Percentiles rank a stretch among this genome's conserved stretches.
Evolutionary conservation across 92 coral and sea anemone species (phyloP).

Genomic region (Zoanthus sociatus): DNA sequence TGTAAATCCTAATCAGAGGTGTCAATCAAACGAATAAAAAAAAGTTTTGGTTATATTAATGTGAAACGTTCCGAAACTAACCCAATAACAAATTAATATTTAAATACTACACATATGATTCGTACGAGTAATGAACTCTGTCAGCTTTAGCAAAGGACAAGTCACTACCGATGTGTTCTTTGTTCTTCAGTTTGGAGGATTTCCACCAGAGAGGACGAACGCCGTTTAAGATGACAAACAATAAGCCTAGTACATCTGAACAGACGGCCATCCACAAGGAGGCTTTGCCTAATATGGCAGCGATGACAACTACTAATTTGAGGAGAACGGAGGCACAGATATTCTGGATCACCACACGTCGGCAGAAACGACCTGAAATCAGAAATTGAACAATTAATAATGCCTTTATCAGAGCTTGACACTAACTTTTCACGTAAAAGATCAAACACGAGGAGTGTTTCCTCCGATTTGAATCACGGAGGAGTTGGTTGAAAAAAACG

Average conservation of each 20-base stretch:
- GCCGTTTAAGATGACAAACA: slow-evolving; percentile 88
- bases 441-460: no score
- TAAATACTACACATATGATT: slow-evolving; percentile 40
- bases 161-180: slow-evolving; percentile 44
- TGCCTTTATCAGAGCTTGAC: no score
- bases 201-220: slow-evolving; percentile 92
- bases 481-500: no score
- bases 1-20: no score
- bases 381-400: background rate
- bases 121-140: slow-evolving; percentile 51
- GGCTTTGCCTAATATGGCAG: slow-evolving; percentile 84
- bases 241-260: slow-evolving; percentile 87
- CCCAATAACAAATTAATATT: no score
- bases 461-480: no score
- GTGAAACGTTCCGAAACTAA: no score
- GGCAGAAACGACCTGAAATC: slow-evolving; percentile 74
- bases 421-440: no score
- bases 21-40: no score
- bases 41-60: no score
- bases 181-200: slow-evolving; percentile 48
- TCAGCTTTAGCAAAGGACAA: slow-evolving; percentile 45
- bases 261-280: slow-evolving; percentile 96
- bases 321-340: slow-evolving; percentile 83
- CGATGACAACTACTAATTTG: slow-evolving; percentile 81
- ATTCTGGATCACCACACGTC: slow-evolving; percentile 76